Conservation (phyloP, 2,797 vertebrate genomes). For the Pelodytes ibericus region DNA sequence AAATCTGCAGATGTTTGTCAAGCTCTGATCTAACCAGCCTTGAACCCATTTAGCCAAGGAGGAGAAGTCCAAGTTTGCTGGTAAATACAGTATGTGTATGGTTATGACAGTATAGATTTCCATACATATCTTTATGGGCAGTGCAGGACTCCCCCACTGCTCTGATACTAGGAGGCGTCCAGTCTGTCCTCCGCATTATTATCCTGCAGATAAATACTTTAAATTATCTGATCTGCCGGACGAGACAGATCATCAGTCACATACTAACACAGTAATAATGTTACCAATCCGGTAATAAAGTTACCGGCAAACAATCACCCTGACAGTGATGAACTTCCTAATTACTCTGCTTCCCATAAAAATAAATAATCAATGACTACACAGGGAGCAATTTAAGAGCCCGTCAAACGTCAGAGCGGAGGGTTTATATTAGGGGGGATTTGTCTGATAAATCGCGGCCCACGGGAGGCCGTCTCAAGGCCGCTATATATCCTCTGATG, state of each 20-base stretch:
- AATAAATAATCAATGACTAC: background rate
- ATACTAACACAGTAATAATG: background rate
- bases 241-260: background rate
- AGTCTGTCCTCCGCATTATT: background rate
- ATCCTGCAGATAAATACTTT: background rate
- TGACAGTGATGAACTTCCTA: constrained; percentile 10
- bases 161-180: no score
- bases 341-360: background rate
- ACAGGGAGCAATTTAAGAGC: background rate
- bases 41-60: no score
- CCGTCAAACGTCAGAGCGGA: background rate
- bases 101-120: no score
- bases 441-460: background rate
- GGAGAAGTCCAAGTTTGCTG: no score
- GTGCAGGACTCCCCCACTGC: no score
- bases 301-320: background rate
- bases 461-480: background rate
- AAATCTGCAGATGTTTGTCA: no score
- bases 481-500: no score
- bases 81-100: no score
- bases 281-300: constrained; percentile 9
- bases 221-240: background rate
- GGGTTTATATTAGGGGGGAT: background rate
- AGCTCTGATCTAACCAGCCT: no score
- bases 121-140: no score